Percentiles rank a stretch among this genome's conserved stretches.
phyloP scores from a whole-genome alignment of 2,113 vertebrate species.

The Chrysochloris asiatica region DNA sequence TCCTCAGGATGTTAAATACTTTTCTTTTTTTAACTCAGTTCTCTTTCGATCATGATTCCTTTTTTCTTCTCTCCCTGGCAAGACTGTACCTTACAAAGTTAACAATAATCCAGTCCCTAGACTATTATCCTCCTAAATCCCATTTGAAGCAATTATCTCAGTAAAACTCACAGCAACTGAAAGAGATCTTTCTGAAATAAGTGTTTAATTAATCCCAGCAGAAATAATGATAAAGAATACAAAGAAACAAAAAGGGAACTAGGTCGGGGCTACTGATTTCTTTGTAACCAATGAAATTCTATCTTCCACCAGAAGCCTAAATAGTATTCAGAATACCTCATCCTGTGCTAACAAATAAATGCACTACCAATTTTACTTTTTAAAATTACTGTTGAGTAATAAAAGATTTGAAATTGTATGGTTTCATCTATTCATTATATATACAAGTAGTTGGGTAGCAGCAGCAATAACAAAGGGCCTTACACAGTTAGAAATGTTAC shows the following conservation, averaged over 20 bases:
- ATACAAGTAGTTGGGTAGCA: neutral
- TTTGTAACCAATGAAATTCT: neutral
- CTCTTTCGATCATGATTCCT: neutral
- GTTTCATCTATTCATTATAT: neutral
- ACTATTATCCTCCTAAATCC: conserved; percentile 70
- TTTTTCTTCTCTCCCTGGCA: conserved; percentile 6
- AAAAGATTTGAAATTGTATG: conserved; percentile 28
- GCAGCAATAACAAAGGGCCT: neutral
- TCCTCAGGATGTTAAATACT: neutral
- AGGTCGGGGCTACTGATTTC: neutral
- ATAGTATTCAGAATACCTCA: neutral
- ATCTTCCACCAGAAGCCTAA: neutral
- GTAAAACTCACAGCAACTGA: conserved; percentile 72
- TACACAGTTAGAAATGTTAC: conserved; percentile 30
- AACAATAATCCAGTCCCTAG: conserved; percentile 1
- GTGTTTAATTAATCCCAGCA: conserved; percentile 68
- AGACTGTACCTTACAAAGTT: neutral
- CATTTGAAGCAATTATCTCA: conserved; percentile 71
- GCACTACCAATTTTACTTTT: neutral
- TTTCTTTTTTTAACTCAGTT: neutral
- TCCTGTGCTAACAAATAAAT: neutral
- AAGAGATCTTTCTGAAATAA: conserved; percentile 66
- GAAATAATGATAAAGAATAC: conserved; percentile 50
- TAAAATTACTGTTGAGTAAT: conserved; percentile 38
- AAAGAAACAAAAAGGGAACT: conserved; percentile 48